Evolutionary conservation across 2,888 invertebrate genomes (phyloP).

Genomic region (Junonia oenone): DNA sequence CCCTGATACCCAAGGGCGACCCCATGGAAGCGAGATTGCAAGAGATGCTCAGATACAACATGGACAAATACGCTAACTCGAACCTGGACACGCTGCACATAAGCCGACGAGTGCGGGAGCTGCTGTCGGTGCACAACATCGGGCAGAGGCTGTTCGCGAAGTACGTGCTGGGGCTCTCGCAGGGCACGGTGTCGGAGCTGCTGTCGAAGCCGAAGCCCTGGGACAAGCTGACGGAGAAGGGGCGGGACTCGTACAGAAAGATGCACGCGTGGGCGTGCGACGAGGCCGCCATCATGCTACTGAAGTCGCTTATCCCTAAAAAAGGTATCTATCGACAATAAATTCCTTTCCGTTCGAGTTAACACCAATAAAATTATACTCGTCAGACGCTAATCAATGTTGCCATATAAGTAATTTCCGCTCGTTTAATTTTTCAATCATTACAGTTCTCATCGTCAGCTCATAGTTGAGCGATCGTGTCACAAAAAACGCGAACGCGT

Average conservation of each 20-base stretch:
- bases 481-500: constrained; percentile 14
- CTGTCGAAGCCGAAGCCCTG: constrained; percentile 99
- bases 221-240: constrained; percentile 99
- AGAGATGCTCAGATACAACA: constrained; percentile 95
- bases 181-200: constrained; percentile 98
- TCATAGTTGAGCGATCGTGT: constrained; percentile 17
- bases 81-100: constrained; percentile 97
- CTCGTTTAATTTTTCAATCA: constrained; percentile 6
- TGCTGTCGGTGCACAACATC: constrained; percentile 97
- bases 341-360: constrained; percentile 30
- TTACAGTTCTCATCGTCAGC: constrained; percentile 1
- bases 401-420: constrained; percentile 14
- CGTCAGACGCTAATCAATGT: constrained; percentile 11
- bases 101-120: constrained; percentile 93
- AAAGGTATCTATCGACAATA: constrained; percentile 87
- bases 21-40: constrained; percentile 96
- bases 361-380: constrained; percentile 24
- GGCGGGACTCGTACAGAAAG: constrained; percentile 98
- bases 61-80: constrained; percentile 96
- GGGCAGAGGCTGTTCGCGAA: constrained; percentile 99
- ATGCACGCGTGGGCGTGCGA: constrained; percentile 99
- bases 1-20: constrained; percentile 94
- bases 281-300: constrained; percentile 96
- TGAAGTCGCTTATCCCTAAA: constrained; percentile 98
- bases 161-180: constrained; percentile 96